A percentile compares a stretch with the other conserved stretches of the same genome.
Conservation (phyloP, 2,888 invertebrate genomes). For the Noctua fimbriata region DNA sequence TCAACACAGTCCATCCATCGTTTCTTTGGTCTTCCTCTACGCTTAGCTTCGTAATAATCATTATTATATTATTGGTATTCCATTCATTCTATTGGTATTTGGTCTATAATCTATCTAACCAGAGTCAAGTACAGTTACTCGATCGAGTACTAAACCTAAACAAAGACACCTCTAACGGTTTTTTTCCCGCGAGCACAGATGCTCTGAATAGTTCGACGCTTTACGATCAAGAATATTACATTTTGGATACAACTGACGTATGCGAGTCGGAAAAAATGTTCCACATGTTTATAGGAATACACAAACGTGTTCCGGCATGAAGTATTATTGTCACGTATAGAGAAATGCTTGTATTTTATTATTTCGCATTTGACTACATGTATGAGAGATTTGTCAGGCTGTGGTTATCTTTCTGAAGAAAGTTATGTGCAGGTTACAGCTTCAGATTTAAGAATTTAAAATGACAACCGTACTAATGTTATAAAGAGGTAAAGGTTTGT, state of each 20-base stretch:
- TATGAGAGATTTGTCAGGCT: constrained; percentile 13
- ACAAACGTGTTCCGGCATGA: constrained; percentile 40
- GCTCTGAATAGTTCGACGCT: constrained; percentile 76
- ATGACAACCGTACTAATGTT: not conserved
- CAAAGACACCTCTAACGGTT: constrained; percentile 62
- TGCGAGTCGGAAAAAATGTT: constrained; percentile 57
- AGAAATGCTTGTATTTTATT: constrained; percentile 57
- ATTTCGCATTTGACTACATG: constrained; percentile 47
- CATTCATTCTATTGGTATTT: not conserved
- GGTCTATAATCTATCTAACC: not conserved
- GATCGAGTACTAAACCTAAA: constrained; percentile 43
- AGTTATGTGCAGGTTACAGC: not conserved
- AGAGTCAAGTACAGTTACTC: constrained; percentile 40
- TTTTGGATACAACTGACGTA: constrained; percentile 72
- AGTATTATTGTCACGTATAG: constrained; percentile 57
- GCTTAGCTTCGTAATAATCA: no score
- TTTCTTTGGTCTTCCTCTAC: no score
- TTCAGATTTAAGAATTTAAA: not conserved
- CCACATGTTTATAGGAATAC: constrained; percentile 56
- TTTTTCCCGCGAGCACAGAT: constrained; percentile 75
- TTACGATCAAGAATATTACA: constrained; percentile 79
- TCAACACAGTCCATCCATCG: no score
- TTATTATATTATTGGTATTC: not conserved
- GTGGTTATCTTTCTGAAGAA: not conserved
- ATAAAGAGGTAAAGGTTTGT: not conserved